A percentile compares a stretch with the other conserved stretches of the same genome.
phyloP scores from a whole-genome alignment of 2,797 vertebrate species.

The Pangasius sanitwongsei region DNA sequence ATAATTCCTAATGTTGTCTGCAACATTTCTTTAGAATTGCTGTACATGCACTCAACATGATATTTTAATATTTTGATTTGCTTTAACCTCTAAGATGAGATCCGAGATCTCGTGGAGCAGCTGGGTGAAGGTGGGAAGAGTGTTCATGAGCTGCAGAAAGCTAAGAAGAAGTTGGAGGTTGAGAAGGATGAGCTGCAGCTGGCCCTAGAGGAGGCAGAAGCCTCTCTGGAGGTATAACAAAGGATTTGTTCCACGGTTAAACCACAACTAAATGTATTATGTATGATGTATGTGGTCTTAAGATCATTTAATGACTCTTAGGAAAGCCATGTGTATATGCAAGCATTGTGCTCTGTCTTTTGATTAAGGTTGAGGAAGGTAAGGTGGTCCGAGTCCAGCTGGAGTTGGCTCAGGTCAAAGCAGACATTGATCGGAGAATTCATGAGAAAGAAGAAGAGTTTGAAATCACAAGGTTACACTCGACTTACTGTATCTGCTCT shows the following conservation, averaged over 20 bases:
- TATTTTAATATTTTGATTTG: not conserved
- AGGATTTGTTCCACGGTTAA: not conserved
- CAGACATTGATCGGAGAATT: conserved; percentile 74
- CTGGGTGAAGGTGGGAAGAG: conserved; percentile 71
- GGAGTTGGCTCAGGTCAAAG: conserved; percentile 77
- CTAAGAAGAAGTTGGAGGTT: conserved; percentile 75
- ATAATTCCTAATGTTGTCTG: not conserved
- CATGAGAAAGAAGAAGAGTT: conserved; percentile 79
- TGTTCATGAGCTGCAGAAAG: conserved; percentile 72
- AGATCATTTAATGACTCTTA: not conserved
- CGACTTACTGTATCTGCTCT: not conserved
- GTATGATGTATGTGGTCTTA: not conserved
- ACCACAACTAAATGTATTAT: not conserved
- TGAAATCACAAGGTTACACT: conserved; percentile 71
- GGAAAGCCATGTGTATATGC: not conserved
- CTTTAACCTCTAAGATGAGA: conserved; percentile 68
- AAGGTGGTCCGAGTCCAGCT: conserved; percentile 58
- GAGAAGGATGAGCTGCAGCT: conserved; percentile 79
- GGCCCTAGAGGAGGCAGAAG: conserved; percentile 76
- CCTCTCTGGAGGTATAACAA: conserved; percentile 70
- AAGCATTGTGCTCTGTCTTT: conserved; percentile 25
- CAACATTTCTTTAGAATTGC: not conserved
- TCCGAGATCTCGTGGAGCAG: conserved; percentile 79
- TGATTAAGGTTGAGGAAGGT: conserved; percentile 68
- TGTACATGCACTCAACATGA: not conserved